Evolutionary conservation across 2,113 vertebrate genomes (phyloP).

Genomic region (Neolamprologus longior): DNA sequence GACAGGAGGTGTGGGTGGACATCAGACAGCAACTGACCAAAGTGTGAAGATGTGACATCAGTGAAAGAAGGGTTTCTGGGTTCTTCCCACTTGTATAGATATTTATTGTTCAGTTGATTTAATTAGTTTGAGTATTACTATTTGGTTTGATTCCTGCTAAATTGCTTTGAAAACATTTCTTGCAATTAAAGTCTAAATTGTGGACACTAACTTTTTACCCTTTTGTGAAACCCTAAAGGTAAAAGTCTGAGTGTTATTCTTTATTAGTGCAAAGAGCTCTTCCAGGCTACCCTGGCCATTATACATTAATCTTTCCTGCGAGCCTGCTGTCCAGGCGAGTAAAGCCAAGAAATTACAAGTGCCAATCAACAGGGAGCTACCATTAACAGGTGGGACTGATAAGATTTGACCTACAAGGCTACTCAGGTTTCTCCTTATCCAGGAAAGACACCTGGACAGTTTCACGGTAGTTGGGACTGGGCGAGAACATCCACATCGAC

Average conservation of each 20-base stretch:
- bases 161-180: background rate
- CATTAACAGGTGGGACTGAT: background rate
- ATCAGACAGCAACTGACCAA: background rate
- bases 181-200: background rate
- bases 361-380: background rate
- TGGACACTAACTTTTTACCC: background rate
- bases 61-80: background rate
- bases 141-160: background rate
- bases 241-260: background rate
- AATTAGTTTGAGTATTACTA: background rate
- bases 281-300: background rate
- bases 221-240: background rate
- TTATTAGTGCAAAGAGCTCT: background rate
- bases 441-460: background rate
- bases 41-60: background rate
- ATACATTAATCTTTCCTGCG: rapidly evolving
- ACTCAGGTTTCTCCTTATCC: background rate
- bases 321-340: background rate
- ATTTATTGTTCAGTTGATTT: rapidly evolving
- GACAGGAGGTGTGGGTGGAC: background rate
- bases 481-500: background rate
- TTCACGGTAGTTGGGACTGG: background rate
- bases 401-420: background rate
- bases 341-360: rapidly evolving
- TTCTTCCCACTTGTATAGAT: background rate